Evolutionary conservation across 2,888 invertebrate species (phyloP).

Genomic region (Chromoteleia sp.): DNA sequence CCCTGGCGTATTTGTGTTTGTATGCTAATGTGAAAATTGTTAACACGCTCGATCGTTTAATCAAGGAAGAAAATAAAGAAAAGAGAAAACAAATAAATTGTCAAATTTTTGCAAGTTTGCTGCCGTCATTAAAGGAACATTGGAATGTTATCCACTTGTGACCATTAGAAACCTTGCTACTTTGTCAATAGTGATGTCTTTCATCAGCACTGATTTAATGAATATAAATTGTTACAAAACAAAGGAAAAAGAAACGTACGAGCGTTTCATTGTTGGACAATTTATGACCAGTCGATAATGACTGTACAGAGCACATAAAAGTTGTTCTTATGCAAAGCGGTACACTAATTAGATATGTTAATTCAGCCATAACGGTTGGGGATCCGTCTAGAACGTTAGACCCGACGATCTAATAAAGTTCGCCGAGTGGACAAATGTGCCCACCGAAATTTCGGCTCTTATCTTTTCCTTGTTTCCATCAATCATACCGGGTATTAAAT

Average conservation of each 20-base stretch:
- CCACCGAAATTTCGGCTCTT: constrained; percentile 45
- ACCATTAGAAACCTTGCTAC: constrained; percentile 24
- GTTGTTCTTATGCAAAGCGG: constrained; percentile 44
- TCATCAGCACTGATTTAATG: constrained; percentile 31
- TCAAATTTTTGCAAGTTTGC: constrained; percentile 15
- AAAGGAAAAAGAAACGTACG: neutral
- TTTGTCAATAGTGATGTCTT: constrained; percentile 17
- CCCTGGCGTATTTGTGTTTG: too few relatives aligned
- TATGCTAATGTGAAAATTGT: constrained; percentile 13
- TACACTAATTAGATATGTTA: constrained; percentile 65
- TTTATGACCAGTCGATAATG: constrained; percentile 62
- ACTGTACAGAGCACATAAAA: constrained; percentile 61
- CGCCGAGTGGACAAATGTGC: constrained; percentile 35
- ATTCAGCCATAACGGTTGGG: constrained; percentile 41
- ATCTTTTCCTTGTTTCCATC: constrained; percentile 53
- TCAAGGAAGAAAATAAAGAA: neutral
- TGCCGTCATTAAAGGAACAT: constrained; percentile 6
- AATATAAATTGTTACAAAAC: constrained; percentile 41
- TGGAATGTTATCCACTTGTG: constrained; percentile 1
- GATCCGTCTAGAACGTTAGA: constrained; percentile 43
- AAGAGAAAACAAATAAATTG: neutral
- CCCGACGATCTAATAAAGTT: constrained; percentile 34
- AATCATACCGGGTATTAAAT: constrained; percentile 46
- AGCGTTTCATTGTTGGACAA: constrained; percentile 26
- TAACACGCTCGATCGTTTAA: too few relatives aligned